These are phyloP conservation scores for Pogonomyrmex californicus DNA, from an alignment of 1,140 invertebrate genomes.

Conservation along the genomic window DNA sequence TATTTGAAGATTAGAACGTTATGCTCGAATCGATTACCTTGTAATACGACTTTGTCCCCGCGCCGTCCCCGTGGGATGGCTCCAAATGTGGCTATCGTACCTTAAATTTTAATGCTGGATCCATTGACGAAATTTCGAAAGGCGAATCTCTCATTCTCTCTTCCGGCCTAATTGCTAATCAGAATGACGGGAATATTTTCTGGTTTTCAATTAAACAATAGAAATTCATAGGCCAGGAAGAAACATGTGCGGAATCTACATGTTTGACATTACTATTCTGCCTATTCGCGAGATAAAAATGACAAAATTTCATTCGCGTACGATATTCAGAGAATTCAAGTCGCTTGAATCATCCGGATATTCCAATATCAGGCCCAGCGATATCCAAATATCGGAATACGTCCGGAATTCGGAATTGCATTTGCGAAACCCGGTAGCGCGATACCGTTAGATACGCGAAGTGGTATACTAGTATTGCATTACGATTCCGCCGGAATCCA, in stretches of 20 bases:
- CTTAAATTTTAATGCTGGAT: neutral
- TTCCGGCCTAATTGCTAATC: too few relatives aligned
- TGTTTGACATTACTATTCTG: constrained; percentile 48
- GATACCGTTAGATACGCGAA: constrained; percentile 49
- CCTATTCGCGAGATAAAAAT: constrained; percentile 45
- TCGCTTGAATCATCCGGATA: constrained; percentile 52
- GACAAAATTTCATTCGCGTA: constrained; percentile 51
- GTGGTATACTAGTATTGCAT: constrained; percentile 27
- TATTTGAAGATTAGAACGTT: constrained; percentile 56
- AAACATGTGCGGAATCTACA: neutral
- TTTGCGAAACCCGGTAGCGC: constrained; percentile 48
- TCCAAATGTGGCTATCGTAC: neutral
- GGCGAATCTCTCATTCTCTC: neutral
- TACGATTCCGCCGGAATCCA: constrained; percentile 40
- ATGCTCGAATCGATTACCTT: constrained; percentile 18
- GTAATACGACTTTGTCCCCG: neutral
- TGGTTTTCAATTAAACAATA: neutral
- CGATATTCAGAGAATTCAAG: constrained; percentile 61
- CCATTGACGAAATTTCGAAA: neutral
- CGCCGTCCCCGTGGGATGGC: neutral
- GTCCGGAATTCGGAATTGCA: constrained; percentile 59
- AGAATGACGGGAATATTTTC: neutral
- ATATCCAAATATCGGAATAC: constrained; percentile 65
- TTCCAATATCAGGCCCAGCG: constrained; percentile 56
- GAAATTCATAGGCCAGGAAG: neutral